phyloP scores from a whole-genome alignment of 2,888 invertebrate genomes.

The Byasa hedistus region DNA sequence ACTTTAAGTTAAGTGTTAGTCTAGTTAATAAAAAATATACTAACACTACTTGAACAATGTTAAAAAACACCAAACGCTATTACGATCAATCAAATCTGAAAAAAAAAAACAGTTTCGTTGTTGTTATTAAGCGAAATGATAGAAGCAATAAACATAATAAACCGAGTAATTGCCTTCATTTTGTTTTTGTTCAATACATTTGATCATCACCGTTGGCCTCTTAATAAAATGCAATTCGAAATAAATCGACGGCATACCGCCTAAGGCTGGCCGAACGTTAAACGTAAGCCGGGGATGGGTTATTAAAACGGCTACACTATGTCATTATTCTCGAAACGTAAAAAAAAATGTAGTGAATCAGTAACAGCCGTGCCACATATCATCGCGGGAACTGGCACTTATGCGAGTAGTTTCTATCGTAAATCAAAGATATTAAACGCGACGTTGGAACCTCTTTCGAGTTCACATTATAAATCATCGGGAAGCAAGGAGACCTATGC shows the following conservation, averaged over 20 bases:
- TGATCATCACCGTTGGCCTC: conserved; percentile 32
- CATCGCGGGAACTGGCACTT: conserved; percentile 74
- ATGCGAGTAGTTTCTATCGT: conserved; percentile 77
- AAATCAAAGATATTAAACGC: conserved; percentile 80
- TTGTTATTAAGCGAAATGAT: not conserved
- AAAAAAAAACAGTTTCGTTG: not conserved
- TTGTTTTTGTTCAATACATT: conserved; percentile 42
- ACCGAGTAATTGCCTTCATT: conserved; percentile 19
- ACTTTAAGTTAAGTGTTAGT: no score
- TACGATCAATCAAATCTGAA: not conserved
- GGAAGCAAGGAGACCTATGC: conserved; percentile 68
- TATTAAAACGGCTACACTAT: conserved; percentile 74
- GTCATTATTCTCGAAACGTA: conserved; percentile 74
- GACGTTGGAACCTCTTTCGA: conserved; percentile 78
- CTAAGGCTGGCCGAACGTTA: conserved; percentile 48
- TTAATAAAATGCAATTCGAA: conserved; percentile 58
- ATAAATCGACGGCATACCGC: conserved; percentile 65
- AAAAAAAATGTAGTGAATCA: conserved; percentile 66
- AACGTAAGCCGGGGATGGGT: conserved; percentile 52
- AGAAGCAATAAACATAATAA: conserved; percentile 5
- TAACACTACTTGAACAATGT: no score
- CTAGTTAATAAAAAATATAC: no score
- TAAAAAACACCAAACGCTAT: not conserved
- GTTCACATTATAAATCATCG: conserved; percentile 78
- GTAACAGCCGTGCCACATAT: conserved; percentile 74